Evolutionary conservation across 2,888 invertebrate species (phyloP), one percentile per base, ranked within the genome.

Genomic region (Aplocera efformata): DNA sequence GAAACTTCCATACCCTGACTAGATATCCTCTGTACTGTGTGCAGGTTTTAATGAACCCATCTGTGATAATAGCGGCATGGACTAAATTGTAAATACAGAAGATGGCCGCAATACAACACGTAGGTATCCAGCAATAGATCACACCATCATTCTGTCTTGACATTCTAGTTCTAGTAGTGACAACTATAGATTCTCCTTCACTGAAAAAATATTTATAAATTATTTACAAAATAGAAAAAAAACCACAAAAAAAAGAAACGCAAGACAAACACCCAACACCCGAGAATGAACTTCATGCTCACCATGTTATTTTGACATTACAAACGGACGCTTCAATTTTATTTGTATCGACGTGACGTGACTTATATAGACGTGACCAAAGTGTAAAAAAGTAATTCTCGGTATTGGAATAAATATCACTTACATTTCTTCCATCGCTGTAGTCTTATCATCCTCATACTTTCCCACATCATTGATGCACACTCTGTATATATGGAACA

Each of bases 1-100:
- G 8, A 25, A 6, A 9, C 11, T 9, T 22, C 43, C 56, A 67
- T 68, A 88, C 89, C 69, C 90, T 90, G 24, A 93, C 90, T 50
- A 95, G 72, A 40, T 91, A 90, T 55, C 90, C 90, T 40, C 93
- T 89, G 60, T 94, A 95, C 58, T 94, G 92, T 3, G 90, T 91
- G 67, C 96, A 96, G n/a, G 94, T 94, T 50, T 89, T 90, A 36
- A 91, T 84, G 61, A 92, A 94, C 0, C 96, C 96, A 66, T 93
- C 92, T 0, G 94, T 91, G 35, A 92, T 89, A 9, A 94, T 90
- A 1, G 92, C 80, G 7, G 94, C 92, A 69, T 94, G 92, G 0
- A 92, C 85, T 1, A 95, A 60, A 5, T 92, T 90, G 51, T 94
- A 92, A 10, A 94, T 65, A 6, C 90, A 89, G 65, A 94, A 91